Base-by-base conservation (phyloP, 1,140 invertebrate species). In the Zaprionus africanus region DNA sequence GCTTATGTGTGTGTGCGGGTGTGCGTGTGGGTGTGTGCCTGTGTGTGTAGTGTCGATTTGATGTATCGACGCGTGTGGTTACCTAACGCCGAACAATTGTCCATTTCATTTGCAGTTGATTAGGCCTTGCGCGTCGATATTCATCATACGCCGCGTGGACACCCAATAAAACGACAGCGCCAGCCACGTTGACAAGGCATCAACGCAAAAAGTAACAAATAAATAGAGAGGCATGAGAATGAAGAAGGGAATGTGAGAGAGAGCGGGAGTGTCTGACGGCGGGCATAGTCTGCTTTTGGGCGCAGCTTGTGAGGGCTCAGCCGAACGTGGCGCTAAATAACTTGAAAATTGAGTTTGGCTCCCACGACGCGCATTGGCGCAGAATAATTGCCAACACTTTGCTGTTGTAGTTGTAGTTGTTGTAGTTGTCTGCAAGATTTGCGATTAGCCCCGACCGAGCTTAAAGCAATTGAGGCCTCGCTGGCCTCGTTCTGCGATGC, bases 81-180 rank as follows among this genome's bases (percentile, higher is more conserved):
- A 81, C 78, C 84, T 68, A 67, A 60, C 59, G 59, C 34, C 78
- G 71, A 66, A 77, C 81, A 88, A 88, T 90, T 90, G 84, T 90
- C 81, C 85, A 88, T 88, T 88, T 88, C 85, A 88, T 88, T 88
- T 88, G 81, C 85, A 84, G 85, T 88, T 88, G 81, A 90, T 88
- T 90, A 90, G 81, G 75, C 85, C 70, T 70, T 63, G 66, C 81
- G 64, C 65, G 41, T 54, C 66, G 75, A 81, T 84, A 88, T 88
- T 84, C 85, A 90, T 88, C 85, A 90, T 84, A 81, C 78, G 84
- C 71, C 68, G 43, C n/a, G 70, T 81, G 75, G 73, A 5, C 73
- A 17, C n/a, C 56, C 46, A 62, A 64, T 76, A 64, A 76, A 76
- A 54, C 60, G 36, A 17, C 43, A 34, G n/a, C 53, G 38, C n/a